Conservation (phyloP, 2,888 invertebrate species). For the Sclerodermus sp. region DNA sequence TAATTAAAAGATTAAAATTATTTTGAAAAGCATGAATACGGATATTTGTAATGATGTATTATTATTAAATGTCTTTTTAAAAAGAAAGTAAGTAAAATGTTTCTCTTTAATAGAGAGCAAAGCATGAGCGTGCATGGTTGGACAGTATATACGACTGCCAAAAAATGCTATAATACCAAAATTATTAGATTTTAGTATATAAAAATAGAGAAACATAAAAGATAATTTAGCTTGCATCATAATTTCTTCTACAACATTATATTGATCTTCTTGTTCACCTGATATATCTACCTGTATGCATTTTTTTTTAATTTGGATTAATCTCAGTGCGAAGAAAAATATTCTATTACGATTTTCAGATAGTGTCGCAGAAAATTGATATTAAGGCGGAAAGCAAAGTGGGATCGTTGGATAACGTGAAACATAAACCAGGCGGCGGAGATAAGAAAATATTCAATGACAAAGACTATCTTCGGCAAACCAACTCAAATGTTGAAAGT, state of each 20-base stretch:
- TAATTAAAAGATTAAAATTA: too few relatives aligned
- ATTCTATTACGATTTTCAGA: conserved; percentile 63
- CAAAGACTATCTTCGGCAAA: conserved; percentile 86
- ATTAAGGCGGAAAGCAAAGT: conserved; percentile 91
- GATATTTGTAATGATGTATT: too few relatives aligned
- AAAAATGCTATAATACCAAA: too few relatives aligned
- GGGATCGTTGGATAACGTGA: conserved; percentile 88
- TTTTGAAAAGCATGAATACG: too few relatives aligned
- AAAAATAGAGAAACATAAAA: too few relatives aligned
- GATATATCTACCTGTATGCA: too few relatives aligned
- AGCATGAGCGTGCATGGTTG: conserved; percentile 30
- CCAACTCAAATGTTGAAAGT: conserved; percentile 45
- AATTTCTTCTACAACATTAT: too few relatives aligned
- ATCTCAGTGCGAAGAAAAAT: background rate
- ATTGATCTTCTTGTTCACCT: too few relatives aligned
- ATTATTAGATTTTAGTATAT: too few relatives aligned
- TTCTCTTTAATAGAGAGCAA: conserved; percentile 4
- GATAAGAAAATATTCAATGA: conserved; percentile 93
- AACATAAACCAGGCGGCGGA: conserved; percentile 90
- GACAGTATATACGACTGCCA: too few relatives aligned
- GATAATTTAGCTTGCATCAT: too few relatives aligned
- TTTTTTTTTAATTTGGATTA: background rate
- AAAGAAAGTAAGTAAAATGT: conserved; percentile 22
- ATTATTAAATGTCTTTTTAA: background rate
- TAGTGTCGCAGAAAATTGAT: conserved; percentile 87